phyloP scores from a whole-genome alignment of 2,113 vertebrate species.

The Brachypodius melanocephalos region DNA sequence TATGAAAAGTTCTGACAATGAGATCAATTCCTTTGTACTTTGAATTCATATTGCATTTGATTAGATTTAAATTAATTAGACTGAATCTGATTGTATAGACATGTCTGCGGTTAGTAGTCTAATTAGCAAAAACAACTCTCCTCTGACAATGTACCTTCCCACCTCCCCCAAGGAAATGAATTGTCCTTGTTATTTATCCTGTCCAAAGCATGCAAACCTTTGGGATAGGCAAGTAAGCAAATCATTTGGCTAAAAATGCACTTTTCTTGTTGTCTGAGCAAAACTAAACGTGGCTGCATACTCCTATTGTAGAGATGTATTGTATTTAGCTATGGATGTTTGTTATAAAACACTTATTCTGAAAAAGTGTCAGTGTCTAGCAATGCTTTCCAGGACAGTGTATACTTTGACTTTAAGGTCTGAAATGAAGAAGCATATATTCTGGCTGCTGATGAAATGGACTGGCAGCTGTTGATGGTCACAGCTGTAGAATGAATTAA shows the following conservation, averaged over 20 bases:
- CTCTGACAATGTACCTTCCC: not conserved
- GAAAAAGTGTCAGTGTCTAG: not conserved
- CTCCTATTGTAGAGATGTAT: not conserved
- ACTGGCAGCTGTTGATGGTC: not conserved
- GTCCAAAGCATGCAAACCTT: not conserved
- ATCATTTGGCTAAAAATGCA: not conserved
- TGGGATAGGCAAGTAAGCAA: not conserved
- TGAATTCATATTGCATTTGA: not conserved
- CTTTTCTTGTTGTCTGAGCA: not conserved
- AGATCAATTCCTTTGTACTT: not conserved
- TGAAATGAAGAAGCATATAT: slow-evolving; percentile 39
- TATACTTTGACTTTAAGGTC: slow-evolving; percentile 29
- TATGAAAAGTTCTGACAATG: not conserved
- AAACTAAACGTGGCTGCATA: not conserved
- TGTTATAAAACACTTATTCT: slow-evolving; percentile 12
- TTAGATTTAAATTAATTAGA: slow-evolving; percentile 12
- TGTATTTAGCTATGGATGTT: slow-evolving; percentile 21
- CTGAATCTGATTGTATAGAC: not conserved
- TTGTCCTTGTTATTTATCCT: not conserved
- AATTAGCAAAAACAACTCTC: not conserved
- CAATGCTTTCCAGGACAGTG: not conserved
- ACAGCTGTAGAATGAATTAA: slow-evolving; percentile 45
- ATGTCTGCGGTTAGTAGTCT: not conserved
- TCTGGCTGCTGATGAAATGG: slow-evolving; percentile 42
- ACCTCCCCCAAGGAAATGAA: not conserved